Conservation (phyloP, 1,140 invertebrate species). For the Leptestheria dahalacensis region DNA sequence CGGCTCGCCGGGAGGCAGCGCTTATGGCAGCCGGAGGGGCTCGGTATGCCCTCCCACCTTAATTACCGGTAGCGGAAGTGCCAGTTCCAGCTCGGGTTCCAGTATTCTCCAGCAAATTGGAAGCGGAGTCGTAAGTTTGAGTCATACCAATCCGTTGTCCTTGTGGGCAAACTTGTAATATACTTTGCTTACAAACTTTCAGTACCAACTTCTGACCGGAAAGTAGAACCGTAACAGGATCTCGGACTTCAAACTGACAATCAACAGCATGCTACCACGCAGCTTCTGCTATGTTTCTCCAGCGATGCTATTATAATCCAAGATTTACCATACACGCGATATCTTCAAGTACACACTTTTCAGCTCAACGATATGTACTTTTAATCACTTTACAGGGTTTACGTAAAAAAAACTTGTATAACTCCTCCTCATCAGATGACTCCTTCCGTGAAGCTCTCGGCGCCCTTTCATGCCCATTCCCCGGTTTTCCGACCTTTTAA, state of each 20-base stretch:
- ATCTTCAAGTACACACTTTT: too few species aligned
- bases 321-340: not conserved
- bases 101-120: slow-evolving; percentile 25
- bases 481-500: too few species aligned
- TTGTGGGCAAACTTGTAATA: not conserved
- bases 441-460: too few species aligned
- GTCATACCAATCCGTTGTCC: too few species aligned
- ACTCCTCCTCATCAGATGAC: too few species aligned
- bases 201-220: slow-evolving; percentile 7
- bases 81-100: not conserved
- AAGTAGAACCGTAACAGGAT: not conserved
- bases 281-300: not conserved
- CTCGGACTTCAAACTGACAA: not conserved
- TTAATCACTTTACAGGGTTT: too few species aligned
- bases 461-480: too few species aligned
- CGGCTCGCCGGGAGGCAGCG: not conserved
- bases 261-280: not conserved
- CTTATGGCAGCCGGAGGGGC: slow-evolving; percentile 12
- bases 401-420: too few species aligned
- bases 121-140: slow-evolving; percentile 23
- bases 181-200: not conserved
- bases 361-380: too few species aligned
- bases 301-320: not conserved
- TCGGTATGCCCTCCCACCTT: slow-evolving; percentile 13
- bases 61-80: not conserved